phyloP scores from a whole-genome alignment of 1,140 invertebrate species.

The Neotoxoptera formosana region DNA sequence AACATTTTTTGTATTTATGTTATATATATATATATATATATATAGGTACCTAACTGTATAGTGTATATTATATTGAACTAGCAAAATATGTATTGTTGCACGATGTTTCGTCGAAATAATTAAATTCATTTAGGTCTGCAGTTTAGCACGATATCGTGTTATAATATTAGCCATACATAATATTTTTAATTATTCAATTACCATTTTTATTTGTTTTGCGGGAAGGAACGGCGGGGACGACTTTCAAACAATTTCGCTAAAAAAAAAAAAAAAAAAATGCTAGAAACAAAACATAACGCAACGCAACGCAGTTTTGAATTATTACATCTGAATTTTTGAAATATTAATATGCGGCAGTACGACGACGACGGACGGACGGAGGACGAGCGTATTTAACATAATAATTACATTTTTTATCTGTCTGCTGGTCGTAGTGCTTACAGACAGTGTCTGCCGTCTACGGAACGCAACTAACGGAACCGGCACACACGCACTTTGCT shows the following conservation, averaged over 20 bases:
- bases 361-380: not conserved
- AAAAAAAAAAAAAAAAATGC: not conserved
- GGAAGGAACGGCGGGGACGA: not conserved
- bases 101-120: not conserved
- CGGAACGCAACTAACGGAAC: not conserved
- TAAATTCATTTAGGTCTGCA: too few species aligned
- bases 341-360: not conserved
- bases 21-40: not conserved
- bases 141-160: not conserved
- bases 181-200: not conserved
- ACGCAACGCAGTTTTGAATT: not conserved
- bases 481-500: not conserved
- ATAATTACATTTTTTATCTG: slow-evolving; percentile 13
- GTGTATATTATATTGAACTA: not conserved
- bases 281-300: not conserved
- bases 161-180: not conserved
- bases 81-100: not conserved
- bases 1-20: not conserved
- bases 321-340: not conserved
- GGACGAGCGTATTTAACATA: slow-evolving; percentile 7
- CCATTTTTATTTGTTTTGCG: not conserved
- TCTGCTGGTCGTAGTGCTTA: not conserved
- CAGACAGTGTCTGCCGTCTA: not conserved
- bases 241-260: not conserved
- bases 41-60: too few species aligned